Evolutionary conservation across 2,888 invertebrate genomes (phyloP).

Genomic region (Chironomus riparius): DNA sequence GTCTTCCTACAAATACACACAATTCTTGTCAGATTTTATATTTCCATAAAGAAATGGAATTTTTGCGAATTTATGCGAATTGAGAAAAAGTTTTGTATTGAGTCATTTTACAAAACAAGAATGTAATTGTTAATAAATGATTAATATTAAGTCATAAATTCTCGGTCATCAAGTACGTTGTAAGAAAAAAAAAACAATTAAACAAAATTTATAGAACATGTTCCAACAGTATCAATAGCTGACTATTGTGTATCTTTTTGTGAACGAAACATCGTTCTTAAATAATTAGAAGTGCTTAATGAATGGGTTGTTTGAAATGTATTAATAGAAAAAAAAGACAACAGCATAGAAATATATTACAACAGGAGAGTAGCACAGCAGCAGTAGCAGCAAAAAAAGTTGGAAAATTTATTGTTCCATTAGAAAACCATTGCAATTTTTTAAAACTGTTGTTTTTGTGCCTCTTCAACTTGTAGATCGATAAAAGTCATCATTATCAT

Average conservation of each 20-base stretch:
- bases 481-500: slow-evolving; percentile 7
- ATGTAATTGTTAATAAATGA: no score
- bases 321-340: not conserved
- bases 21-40: not conserved
- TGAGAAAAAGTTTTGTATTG: not conserved
- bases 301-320: slow-evolving; percentile 9
- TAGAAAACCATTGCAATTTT: not conserved
- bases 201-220: not conserved
- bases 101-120: no score
- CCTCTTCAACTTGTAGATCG: not conserved
- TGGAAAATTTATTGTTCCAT: slow-evolving; percentile 10
- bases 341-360: not conserved
- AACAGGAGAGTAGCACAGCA: not conserved
- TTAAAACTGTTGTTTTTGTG: not conserved
- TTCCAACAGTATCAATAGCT: not conserved
- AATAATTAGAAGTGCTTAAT: slow-evolving; percentile 11
- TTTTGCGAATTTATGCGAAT: not conserved
- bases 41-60: not conserved
- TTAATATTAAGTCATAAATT: no score
- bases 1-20: not conserved
- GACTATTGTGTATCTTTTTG: not conserved
- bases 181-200: not conserved
- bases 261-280: not conserved
- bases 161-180: no score
- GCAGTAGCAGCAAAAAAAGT: not conserved